Conservation (phyloP, 2,113 vertebrate species). For the Delphinapterus leucas region DNA sequence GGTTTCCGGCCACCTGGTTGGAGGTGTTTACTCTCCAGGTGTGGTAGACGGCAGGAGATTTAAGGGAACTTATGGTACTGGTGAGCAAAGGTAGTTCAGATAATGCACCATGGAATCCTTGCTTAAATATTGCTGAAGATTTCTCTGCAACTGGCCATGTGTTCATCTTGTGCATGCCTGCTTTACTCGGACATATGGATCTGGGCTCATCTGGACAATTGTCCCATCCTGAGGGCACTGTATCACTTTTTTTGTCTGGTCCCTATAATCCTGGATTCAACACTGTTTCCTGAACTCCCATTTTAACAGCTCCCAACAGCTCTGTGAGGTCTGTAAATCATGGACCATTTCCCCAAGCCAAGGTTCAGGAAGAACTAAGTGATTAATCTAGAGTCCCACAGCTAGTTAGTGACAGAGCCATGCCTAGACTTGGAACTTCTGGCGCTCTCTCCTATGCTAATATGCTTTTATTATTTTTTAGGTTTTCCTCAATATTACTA, state of each 20-base stretch:
- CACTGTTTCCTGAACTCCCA: background rate
- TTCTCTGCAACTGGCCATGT: background rate
- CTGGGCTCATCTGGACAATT: background rate
- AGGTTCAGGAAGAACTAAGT: background rate
- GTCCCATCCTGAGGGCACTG: background rate
- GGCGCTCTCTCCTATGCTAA: background rate
- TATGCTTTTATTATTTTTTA: background rate
- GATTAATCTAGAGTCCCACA: slow-evolving; percentile 8
- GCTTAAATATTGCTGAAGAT: background rate
- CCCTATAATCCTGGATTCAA: background rate
- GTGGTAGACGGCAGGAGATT: no score
- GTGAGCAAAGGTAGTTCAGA: background rate
- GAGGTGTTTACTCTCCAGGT: background rate
- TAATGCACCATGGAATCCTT: background rate
- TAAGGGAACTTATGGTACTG: background rate
- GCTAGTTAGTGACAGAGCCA: background rate
- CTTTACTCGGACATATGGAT: background rate
- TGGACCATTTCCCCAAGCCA: background rate
- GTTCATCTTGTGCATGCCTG: background rate
- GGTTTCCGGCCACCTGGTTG: background rate
- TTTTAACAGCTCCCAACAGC: background rate
- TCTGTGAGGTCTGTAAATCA: background rate
- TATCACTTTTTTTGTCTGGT: background rate
- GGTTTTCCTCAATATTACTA: slow-evolving; percentile 15
- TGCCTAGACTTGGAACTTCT: background rate